Conservation (phyloP, 2,797 vertebrate genomes). For the Glyptemys insculpta region DNA sequence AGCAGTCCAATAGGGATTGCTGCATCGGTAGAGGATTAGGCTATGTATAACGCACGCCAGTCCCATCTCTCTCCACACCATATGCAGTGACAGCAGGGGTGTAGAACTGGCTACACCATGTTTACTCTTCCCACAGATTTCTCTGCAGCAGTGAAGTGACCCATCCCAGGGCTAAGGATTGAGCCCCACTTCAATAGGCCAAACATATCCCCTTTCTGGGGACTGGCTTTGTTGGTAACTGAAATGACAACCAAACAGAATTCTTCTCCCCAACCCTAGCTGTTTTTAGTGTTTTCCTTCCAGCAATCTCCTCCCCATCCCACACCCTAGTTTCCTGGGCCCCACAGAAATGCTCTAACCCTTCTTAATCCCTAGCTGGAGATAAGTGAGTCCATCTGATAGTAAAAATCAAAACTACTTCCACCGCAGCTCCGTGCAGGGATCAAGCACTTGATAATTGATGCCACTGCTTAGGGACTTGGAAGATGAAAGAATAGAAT, state of each 20-base stretch:
- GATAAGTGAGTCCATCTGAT: neutral
- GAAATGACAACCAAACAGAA: neutral
- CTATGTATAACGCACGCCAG: neutral
- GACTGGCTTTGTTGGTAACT: neutral
- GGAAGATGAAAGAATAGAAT: conserved; percentile 26
- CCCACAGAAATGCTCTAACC: neutral
- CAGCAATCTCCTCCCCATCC: neutral
- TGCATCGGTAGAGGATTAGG: neutral
- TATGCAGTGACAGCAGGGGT: neutral
- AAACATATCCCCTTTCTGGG: neutral
- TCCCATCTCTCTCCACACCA: neutral
- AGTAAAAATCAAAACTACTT: neutral
- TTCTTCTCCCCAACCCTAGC: accelerated
- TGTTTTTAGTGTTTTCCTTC: neutral
- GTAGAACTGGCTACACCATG: neutral
- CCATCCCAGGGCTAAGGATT: neutral
- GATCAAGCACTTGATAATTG: neutral
- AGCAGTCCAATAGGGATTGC: neutral
- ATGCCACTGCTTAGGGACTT: neutral
- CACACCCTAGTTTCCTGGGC: neutral
- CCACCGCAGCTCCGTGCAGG: neutral
- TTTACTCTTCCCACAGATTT: neutral
- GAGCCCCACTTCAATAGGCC: neutral
- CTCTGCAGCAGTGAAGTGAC: neutral
- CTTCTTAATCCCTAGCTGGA: neutral